Base-by-base conservation (phyloP, 2,888 invertebrate species). In the Coelogynopora nodosa region DNA sequence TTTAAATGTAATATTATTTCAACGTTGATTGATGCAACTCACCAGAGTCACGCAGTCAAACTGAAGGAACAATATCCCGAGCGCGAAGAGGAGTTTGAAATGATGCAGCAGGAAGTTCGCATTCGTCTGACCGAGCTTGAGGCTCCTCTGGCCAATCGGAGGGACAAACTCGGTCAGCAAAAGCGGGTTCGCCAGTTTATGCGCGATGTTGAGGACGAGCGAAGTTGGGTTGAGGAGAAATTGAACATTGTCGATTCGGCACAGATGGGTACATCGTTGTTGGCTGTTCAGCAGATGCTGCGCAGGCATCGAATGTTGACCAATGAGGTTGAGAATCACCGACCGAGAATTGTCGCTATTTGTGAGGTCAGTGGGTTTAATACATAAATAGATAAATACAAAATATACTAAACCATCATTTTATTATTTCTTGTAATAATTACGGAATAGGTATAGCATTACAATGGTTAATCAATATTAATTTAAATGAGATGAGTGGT, bases 261-360 rank as follows among this genome's bases (percentile, higher is more conserved):
- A 2, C 26, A 84, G 67, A 29, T 80, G 91, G 99, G 99, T 86
- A 98, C 96, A 92, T 96, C 97, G n/a, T 93, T 99, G 67, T 97
- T 98, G 93, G 97, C 97, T 92, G 98, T 98, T 0, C 97, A 98
- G 91, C 96, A 97, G 93, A 93, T 99, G 88, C 97, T 97, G 93
- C 29, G 87, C 0, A 82, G 87, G 23, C 87, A 88, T n/a, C 98
- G 98, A 94, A 99, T 97, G 2, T 93, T 98, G 89, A 94, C 95
- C 89, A 98, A 96, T 0, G 99, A 99, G 93, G 97, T 98, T 85
- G 98, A 98, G 90, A 97, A 98, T 92, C 99, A 99, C 91, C 97
- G 98, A 93, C 97, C 97, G 0, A 94, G 98, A 90, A 97, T 99
- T 82, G 86, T 87, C 26, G 86, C 30, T 86, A 18, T 86, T 2